These are phyloP conservation scores for Cyclophora albipunctata DNA, from an alignment of 2,888 invertebrate genomes.

Conservation along the genomic window DNA sequence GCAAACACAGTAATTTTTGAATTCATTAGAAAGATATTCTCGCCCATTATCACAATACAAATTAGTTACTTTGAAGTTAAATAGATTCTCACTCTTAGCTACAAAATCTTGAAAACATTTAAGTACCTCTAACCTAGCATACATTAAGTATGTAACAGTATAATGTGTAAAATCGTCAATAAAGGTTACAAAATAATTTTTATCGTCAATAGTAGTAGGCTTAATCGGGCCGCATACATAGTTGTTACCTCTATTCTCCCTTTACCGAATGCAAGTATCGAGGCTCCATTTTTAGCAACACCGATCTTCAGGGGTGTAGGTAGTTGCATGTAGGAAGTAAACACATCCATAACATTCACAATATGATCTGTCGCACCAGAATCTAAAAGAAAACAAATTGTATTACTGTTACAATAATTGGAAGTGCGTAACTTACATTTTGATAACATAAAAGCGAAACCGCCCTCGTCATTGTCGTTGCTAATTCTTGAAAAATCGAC, in stretches of 20 bases:
- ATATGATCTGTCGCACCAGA: conserved; percentile 13
- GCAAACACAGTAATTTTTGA: conserved; percentile 19
- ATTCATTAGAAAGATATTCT: conserved; percentile 31
- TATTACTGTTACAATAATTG: no score
- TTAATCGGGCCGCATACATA: conserved; percentile 20
- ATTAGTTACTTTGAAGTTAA: conserved; percentile 27
- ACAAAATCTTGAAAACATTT: conserved; percentile 7
- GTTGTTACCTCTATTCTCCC: conserved; percentile 24
- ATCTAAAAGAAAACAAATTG: not conserved
- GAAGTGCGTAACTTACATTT: no score
- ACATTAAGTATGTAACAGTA: conserved; percentile 27
- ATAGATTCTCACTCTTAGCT: conserved; percentile 11
- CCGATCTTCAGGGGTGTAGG: conserved; percentile 27
- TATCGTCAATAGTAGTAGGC: conserved; percentile 28
- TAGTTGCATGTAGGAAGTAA: not conserved
- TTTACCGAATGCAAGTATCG: conserved; percentile 28
- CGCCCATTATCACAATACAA: conserved; percentile 32
- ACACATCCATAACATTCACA: conserved; percentile 14
- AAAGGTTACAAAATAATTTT: no score
- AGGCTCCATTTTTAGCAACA: conserved; percentile 27
- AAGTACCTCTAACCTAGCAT: conserved; percentile 28
- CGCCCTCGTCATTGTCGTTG: no score
- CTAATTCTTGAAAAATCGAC: conserved; percentile 20
- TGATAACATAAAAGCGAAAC: no score
- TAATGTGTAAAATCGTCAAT: conserved; percentile 38